Evolutionary conservation across 2,888 invertebrate genomes (phyloP).

Genomic region (Ceratothoa steindachneri): DNA sequence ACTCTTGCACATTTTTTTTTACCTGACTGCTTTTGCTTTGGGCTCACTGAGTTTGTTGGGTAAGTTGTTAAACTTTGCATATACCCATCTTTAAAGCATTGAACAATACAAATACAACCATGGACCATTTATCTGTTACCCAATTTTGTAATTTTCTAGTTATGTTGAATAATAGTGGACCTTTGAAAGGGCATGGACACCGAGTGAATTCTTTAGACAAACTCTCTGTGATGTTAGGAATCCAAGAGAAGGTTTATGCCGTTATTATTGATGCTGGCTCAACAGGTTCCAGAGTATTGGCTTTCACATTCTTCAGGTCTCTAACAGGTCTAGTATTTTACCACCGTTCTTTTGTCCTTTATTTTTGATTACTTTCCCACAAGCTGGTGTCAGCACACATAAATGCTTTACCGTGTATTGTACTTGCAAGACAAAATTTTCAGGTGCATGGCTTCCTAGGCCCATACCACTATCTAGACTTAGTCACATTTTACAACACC

Average conservation of each 20-base stretch:
- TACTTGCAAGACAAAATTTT: too few species aligned
- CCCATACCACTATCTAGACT: too few species aligned
- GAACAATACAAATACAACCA: neutral
- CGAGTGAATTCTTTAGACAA: conserved; percentile 37
- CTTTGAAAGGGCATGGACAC: conserved; percentile 34
- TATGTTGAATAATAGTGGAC: conserved; percentile 43
- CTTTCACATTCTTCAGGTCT: conserved; percentile 76
- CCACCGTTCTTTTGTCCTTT: neutral
- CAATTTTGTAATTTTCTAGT: conserved; percentile 21
- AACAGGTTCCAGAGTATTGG: conserved; percentile 77
- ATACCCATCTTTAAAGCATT: neutral
- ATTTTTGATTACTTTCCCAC: too few species aligned
- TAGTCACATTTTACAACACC: too few species aligned
- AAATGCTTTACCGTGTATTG: too few species aligned
- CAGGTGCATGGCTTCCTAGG: too few species aligned
- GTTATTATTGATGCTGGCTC: conserved; percentile 92
- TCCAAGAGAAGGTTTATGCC: conserved; percentile 69
- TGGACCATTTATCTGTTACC: neutral
- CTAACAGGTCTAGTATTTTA: conserved; percentile 54
- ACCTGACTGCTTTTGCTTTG: neutral
- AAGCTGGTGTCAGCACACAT: too few species aligned
- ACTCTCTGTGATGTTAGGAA: conserved; percentile 55
- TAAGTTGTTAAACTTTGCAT: neutral
- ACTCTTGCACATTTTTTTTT: neutral
- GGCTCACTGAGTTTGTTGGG: neutral